A percentile compares a stretch with the other conserved stretches of the same genome.
These are phyloP conservation scores for Daubentonia madagascariensis DNA, from an alignment of 2,113 vertebrate genomes.

Conservation along the genomic window DNA sequence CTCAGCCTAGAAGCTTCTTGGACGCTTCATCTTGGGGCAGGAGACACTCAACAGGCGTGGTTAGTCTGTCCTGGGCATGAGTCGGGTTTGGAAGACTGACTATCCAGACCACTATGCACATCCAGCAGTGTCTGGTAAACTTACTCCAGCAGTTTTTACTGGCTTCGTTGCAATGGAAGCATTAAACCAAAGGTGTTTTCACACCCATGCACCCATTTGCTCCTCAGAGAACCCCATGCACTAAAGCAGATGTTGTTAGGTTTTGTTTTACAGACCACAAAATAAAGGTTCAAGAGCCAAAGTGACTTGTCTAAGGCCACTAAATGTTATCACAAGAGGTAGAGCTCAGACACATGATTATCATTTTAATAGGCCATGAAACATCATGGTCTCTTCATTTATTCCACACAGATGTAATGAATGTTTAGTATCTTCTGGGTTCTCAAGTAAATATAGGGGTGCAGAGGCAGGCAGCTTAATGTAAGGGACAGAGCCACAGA, in stretches of 20 bases:
- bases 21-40: not conserved
- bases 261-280: not conserved
- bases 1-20: not conserved
- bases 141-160: not conserved
- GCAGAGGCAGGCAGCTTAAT: not conserved
- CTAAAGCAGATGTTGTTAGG: not conserved
- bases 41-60: not conserved
- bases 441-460: not conserved
- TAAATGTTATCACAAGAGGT: not conserved
- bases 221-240: not conserved
- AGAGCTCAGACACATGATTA: not conserved
- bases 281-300: not conserved
- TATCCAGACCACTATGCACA: not conserved
- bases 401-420: not conserved
- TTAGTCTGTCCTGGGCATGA: not conserved
- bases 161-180: not conserved
- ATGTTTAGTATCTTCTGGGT: not conserved
- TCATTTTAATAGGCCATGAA: not conserved
- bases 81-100: not conserved
- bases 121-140: not conserved
- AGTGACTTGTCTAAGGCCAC: not conserved
- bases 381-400: not conserved
- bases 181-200: not conserved
- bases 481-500: not conserved
- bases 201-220: not conserved